phyloP scores from a whole-genome alignment of 2,113 vertebrate species.

The Eulemur macaco region DNA sequence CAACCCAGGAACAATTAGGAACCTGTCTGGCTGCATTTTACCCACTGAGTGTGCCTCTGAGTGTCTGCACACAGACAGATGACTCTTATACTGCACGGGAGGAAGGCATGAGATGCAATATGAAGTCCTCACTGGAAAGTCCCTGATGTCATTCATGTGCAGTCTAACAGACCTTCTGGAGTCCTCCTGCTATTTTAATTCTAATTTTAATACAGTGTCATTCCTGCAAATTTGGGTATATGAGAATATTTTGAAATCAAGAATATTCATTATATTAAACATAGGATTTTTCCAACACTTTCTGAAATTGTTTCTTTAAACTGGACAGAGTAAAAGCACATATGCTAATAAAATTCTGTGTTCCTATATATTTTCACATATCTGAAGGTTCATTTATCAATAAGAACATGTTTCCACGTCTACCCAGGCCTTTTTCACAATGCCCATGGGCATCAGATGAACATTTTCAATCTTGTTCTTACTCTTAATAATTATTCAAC shows the following conservation, averaged over 20 bases:
- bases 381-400: background rate
- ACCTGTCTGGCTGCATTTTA: background rate
- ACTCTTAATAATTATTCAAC: background rate
- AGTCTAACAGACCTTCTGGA: constrained; percentile 21
- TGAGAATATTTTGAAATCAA: background rate
- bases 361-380: background rate
- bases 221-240: background rate
- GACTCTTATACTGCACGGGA: rapidly evolving
- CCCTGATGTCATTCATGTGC: background rate
- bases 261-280: background rate
- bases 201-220: background rate
- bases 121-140: rapidly evolving
- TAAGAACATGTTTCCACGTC: background rate
- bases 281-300: background rate
- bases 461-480: background rate
- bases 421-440: background rate
- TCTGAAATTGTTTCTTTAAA: background rate
- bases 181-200: background rate
- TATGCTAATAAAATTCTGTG: background rate
- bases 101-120: rapidly evolving
- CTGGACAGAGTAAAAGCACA: background rate
- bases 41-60: background rate
- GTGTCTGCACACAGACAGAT: rapidly evolving
- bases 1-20: background rate
- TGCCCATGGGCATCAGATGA: background rate